Base-by-base conservation (phyloP, 2,797 vertebrate species). In the Nyctalus aviator region DNA sequence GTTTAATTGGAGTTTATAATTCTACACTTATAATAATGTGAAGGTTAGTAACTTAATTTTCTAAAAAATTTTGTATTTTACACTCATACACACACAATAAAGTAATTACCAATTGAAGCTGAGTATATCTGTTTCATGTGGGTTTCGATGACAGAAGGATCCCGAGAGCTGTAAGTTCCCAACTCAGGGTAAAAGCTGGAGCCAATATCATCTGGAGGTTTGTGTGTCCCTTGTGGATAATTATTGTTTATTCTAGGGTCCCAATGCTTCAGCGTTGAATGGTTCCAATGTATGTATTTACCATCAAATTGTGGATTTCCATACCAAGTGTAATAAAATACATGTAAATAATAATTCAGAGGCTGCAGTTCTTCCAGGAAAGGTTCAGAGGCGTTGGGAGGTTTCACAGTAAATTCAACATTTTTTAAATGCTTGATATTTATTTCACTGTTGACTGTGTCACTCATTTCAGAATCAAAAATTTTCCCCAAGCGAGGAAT, bases 201-300 rank as follows among this genome's bases (percentile, higher is more conserved):
- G 27, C 99, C 99, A 50, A 99, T 99, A 96, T 99, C 99, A 25
- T 99, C 99, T 57, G 99, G 99, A 84, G 99, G 99, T 85, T 41
- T 98, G 97, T 99, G 99, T 66, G 97, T 98, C 93, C 99, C 99
- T 87, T 98, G 99, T 48, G 99, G 99, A 96, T 99, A 99, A 91
- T 98, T 98, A 89, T 98, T 98, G 73, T 99, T 99, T 97, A 99
- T 98, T 98, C 99, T 99, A 20, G 98, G 96, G 97, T 99, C 99
- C 99, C 99, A 99, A 15, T 99, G 99, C 32, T 99, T 99, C 94
- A 99, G 96, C 85, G 99, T 81, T 0, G 98, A 98, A 94, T 99
- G 99, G 96, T 99, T 98, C 99, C 99, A 99, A 98, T 99, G 99
- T 98, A 99, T 97, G 85, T 99, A 99, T 98, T 99, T 99, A 62